Evolutionary conservation across 2,797 vertebrate species (phyloP).

Genomic region (Lacerta viridis): DNA sequence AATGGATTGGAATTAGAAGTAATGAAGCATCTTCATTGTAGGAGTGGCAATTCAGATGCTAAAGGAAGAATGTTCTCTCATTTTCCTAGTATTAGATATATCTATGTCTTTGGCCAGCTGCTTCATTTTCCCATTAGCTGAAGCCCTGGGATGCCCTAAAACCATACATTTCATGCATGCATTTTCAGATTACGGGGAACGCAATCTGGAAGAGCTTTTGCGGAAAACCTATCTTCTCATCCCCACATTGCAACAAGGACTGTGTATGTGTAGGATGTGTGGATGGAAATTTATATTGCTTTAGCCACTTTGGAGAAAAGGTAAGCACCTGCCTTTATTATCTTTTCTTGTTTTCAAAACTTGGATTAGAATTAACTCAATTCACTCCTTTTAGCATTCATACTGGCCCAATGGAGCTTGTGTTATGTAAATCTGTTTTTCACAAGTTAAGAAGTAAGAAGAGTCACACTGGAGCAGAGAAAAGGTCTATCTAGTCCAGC

Average conservation of each 20-base stretch:
- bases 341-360: not conserved
- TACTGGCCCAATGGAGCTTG: too few species aligned
- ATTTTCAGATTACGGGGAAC: constrained; percentile 83
- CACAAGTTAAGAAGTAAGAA: too few species aligned
- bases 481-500: too few species aligned
- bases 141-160: not conserved
- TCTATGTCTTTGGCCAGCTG: not conserved
- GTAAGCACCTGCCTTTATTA: constrained; percentile 70
- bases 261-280: constrained; percentile 90
- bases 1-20: too few species aligned
- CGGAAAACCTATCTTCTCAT: constrained; percentile 92
- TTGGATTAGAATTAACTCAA: not conserved
- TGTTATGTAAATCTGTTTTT: too few species aligned
- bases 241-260: constrained; percentile 83
- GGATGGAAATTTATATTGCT: constrained; percentile 88
- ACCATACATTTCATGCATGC: constrained; percentile 7
- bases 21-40: not conserved
- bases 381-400: too few species aligned
- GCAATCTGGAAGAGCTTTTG: constrained; percentile 85
- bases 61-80: not conserved
- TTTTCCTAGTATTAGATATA: not conserved
- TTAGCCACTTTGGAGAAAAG: constrained; percentile 86
- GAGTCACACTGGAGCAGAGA: too few species aligned
- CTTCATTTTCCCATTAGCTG: not conserved
- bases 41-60: not conserved